Conservation (phyloP, 2,113 vertebrate genomes). For the Zosterops lateralis region DNA sequence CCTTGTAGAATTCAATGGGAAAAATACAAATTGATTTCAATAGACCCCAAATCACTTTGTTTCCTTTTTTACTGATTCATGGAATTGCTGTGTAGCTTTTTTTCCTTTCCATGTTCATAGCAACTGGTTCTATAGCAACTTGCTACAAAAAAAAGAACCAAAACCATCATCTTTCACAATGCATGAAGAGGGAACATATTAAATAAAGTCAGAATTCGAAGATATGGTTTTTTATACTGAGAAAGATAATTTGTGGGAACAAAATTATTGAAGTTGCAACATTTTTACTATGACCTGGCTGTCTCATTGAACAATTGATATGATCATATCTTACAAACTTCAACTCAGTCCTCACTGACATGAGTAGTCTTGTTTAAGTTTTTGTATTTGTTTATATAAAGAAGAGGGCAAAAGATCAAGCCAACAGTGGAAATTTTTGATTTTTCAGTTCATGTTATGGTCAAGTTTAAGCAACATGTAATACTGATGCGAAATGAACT, state of each 20-base stretch:
- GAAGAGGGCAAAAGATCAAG: background rate
- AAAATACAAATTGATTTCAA: background rate
- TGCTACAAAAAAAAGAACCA: background rate
- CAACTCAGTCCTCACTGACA: background rate
- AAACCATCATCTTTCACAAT: background rate
- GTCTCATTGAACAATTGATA: background rate
- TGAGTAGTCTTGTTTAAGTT: background rate
- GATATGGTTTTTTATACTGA: background rate
- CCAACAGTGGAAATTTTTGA: background rate
- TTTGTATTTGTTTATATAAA: background rate
- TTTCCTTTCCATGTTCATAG: background rate
- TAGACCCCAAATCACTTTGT: background rate
- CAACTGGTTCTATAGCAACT: background rate
- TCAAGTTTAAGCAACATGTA: constrained; percentile 25
- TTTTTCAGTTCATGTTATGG: background rate
- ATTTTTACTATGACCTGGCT: background rate
- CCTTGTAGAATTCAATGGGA: background rate
- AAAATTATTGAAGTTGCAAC: background rate
- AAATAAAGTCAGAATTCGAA: background rate
- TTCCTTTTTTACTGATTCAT: background rate
- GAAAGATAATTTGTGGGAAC: background rate
- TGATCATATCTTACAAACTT: background rate
- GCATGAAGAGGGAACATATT: background rate
- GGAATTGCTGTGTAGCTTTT: background rate
- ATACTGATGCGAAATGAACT: background rate